Base-by-base conservation (phyloP, 2,888 invertebrate species). In the Drosophila heteroneura region DNA sequence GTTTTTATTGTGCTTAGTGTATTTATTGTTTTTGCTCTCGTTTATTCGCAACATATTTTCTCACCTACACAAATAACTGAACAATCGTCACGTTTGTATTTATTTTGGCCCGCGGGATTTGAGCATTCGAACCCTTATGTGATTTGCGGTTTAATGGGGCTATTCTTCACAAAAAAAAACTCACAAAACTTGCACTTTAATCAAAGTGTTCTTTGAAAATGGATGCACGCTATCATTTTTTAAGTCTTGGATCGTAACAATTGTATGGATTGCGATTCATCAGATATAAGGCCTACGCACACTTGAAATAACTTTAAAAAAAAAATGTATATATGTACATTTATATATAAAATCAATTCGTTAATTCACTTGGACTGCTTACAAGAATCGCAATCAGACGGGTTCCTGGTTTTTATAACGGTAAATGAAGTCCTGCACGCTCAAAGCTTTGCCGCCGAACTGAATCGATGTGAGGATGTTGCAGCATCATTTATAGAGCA, bases 61-160 rank as follows among this genome's bases (percentile, higher is more conserved):
- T 89, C 93, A 92, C 92, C 92, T 91, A 91, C 74, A 85, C 88
- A 90, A 91, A 92, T 86, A 93, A 81, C 83, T 74, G 82, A 85
- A 89, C 85, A 92, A 90, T 83, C 77, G 81, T 70, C 86, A 88
- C 91, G 82, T 81, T 78, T 83, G 28, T 71, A 83, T 87, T 91
- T 88, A 84, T 83, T 79, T 83, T 64, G 66, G 77, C 89, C 81
- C 71, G 32, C 59, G 79, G 82, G 85, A 85, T 54, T 75, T 73
- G 58, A 19, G 10, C 5, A 52, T 47, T 59, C 44, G 52, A 59
- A 52, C 83, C 85, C 83, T 77, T 67, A 51, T 63, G 35, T 51
- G 61, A 69, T 80, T 76, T 79, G 70, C 61, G 76, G 74, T 74
- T 82, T 81, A 81, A 74, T 89, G 72, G 59, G 61, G 57, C 9